Evolutionary conservation across 2,797 vertebrate species (phyloP).

Genomic region (Danionella dracula): DNA sequence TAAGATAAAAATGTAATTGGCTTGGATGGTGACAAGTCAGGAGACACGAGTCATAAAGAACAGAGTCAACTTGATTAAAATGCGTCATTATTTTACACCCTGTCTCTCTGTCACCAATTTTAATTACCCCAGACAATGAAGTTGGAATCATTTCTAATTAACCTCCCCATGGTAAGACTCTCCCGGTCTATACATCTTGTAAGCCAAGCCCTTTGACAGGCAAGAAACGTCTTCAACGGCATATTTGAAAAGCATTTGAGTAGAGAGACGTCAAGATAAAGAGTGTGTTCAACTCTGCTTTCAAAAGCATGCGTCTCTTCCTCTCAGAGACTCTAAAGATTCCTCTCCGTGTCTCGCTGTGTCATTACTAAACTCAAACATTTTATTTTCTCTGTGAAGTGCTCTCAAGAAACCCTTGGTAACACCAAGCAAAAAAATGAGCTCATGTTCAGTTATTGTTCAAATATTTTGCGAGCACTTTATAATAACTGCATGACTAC

Average conservation of each 20-base stretch:
- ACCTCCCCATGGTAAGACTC: constrained; percentile 8
- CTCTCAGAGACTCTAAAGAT: not conserved
- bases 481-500: no score
- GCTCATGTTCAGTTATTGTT: no score
- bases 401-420: no score
- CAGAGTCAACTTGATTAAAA: constrained; percentile 17
- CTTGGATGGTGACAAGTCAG: not conserved
- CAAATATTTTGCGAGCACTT: no score
- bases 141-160: constrained; percentile 43
- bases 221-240: constrained; percentile 22
- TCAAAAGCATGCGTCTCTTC: not conserved
- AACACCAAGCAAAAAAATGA: no score
- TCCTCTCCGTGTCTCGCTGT: not conserved
- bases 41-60: not conserved
- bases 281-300: constrained; percentile 2
- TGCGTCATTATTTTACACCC: constrained; percentile 14
- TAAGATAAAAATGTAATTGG: constrained; percentile 17
- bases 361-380: not conserved
- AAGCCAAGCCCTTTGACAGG: constrained; percentile 1
- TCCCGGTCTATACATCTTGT: not conserved
- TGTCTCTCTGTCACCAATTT: constrained; percentile 39
- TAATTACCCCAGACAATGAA: constrained; percentile 47
- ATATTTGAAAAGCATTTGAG: constrained; percentile 7
- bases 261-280: constrained; percentile 3
- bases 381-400: not conserved